A percentile compares a stretch with the other conserved stretches of the same genome.
These are phyloP conservation scores for Channa striata DNA, from an alignment of 2,797 vertebrate species.

Conservation along the genomic window DNA sequence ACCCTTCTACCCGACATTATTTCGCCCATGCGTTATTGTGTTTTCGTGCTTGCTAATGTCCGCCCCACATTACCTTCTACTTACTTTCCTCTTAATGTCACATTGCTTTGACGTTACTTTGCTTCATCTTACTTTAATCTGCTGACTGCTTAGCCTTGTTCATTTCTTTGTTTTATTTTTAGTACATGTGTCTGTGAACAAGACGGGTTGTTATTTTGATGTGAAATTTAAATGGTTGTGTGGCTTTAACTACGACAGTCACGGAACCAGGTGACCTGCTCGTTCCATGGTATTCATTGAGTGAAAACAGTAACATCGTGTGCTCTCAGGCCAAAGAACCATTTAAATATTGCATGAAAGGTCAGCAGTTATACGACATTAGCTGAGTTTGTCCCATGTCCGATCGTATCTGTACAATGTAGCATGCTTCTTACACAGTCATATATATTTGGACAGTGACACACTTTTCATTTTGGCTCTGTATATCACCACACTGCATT, in stretches of 20 bases:
- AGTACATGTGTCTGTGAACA: slow-evolving; percentile 4
- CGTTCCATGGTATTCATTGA: background rate
- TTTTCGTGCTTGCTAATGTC: slow-evolving; percentile 14
- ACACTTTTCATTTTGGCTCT: too few relatives aligned
- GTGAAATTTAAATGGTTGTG: slow-evolving; percentile 55
- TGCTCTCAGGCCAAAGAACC: slow-evolving; percentile 35
- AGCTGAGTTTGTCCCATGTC: slow-evolving; percentile 33
- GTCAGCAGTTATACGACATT: background rate
- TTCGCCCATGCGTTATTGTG: slow-evolving; percentile 68
- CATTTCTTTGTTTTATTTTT: slow-evolving; percentile 20
- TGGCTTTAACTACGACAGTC: slow-evolving; percentile 17
- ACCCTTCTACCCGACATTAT: slow-evolving; percentile 61
- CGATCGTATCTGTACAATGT: slow-evolving; percentile 19
- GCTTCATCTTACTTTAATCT: slow-evolving; percentile 41
- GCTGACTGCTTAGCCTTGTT: slow-evolving; percentile 37
- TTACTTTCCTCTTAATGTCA: slow-evolving; percentile 56
- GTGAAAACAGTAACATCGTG: too few relatives aligned
- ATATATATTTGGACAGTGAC: too few relatives aligned
- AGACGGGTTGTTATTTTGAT: slow-evolving; percentile 17
- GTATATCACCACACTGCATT: too few relatives aligned
- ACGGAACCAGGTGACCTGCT: background rate
- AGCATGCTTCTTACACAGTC: slow-evolving; percentile 58
- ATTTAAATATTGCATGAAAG: slow-evolving; percentile 49
- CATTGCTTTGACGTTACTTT: slow-evolving; percentile 44
- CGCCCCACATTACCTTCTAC: slow-evolving; percentile 60